Base-by-base conservation (phyloP, 2,113 vertebrate genomes). In the Excalfactoria chinensis region DNA sequence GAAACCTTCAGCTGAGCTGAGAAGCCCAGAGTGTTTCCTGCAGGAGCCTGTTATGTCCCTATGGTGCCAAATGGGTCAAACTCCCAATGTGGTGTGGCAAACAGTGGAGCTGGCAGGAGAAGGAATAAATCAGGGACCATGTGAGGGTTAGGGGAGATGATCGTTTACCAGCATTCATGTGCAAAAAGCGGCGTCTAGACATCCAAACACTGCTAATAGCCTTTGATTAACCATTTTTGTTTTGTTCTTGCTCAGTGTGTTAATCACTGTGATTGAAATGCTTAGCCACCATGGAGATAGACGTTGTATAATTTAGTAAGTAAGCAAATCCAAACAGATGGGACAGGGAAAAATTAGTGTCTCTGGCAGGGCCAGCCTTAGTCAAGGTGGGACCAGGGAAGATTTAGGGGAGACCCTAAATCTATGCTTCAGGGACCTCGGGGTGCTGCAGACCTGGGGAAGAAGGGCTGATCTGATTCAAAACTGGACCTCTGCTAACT, bases 241-340 rank as follows among this genome's bases (percentile, higher is more conserved):
- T 96, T 96, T 94, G 88, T 95, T 96, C 96, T 96, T 95, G 88
- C 88, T 96, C 89, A 85, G 93, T 88, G 86, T 93, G 94, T 96
- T 97, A 96, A 96, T 96, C 96, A 94, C 94, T 95, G 95, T 96
- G 95, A 96, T 96, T 97, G 96, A 96, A 97, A 95, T 86, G 95
- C 92, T 96, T 95, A 95, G 94, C 96, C 79, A 94, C 94, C 86
- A 44, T 60, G 94, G 93, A 95, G 94, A 93, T 96, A 66, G 90
- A 63, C 44, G 37, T 72, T 89, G 93, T 91, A 62, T 91, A 95
- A 96, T 95, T 96, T 90, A 94, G 95, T 53, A 93, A 96, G 89
- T 59, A 72, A 95, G 96, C 93, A 92, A 93, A 96, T 96, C 93
- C 93, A 96, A 97, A 95, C 95, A 96, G 96, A 95, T 96, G 95